Conservation (phyloP, 2,888 invertebrate genomes). For the Cremastinae sp. region DNA sequence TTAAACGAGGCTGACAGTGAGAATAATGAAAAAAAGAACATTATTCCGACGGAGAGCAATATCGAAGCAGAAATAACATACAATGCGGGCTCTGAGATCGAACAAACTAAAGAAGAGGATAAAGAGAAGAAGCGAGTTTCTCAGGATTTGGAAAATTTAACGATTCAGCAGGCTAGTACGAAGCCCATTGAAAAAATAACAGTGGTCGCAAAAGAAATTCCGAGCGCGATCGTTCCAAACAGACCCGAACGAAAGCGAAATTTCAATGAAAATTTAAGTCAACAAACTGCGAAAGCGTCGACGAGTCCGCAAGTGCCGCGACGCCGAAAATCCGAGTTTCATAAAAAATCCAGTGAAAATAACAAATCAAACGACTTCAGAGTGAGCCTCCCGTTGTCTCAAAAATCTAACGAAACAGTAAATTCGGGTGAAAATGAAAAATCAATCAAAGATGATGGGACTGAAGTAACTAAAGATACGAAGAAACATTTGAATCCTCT, state of each 20-base stretch:
- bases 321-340: conserved; percentile 62
- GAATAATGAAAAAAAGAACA: background rate
- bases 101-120: background rate
- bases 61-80: conserved; percentile 42
- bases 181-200: conserved; percentile 64
- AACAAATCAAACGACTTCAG: conserved; percentile 1
- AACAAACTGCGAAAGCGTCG: conserved; percentile 48
- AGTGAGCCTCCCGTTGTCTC: conserved; percentile 11
- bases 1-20: conserved; percentile 4
- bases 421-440: conserved; percentile 24
- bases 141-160: background rate
- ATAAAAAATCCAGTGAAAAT: conserved; percentile 19
- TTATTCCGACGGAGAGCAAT: conserved; percentile 52
- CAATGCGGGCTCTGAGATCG: no score
- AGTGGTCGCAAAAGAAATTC: conserved; percentile 66
- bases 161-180: background rate
- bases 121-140: background rate
- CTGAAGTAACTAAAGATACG: conserved; percentile 22
- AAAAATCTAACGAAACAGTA: conserved; percentile 30
- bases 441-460: background rate
- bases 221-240: conserved; percentile 64
- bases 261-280: conserved; percentile 56
- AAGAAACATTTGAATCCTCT: conserved; percentile 46
- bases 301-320: conserved; percentile 61
- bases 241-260: conserved; percentile 68